Percentiles rank a stretch among this genome's conserved stretches.
Conservation (phyloP, 1,140 invertebrate species). For the Euura saliciscinereae region DNA sequence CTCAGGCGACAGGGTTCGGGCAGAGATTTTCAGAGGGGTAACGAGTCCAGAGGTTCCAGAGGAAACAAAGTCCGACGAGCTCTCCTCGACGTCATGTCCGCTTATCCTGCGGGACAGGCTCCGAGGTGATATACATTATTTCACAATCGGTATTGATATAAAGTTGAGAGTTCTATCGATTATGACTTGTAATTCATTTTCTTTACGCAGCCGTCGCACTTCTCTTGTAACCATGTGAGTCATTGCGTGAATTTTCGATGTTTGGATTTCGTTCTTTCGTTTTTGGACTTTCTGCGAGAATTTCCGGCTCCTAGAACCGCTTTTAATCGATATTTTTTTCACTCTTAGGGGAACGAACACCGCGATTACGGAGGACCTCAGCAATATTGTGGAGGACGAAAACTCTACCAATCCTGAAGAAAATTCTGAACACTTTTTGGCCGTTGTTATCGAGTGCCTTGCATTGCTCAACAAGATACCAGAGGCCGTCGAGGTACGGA, state of each 20-base stretch:
- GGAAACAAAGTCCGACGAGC: constrained; percentile 45
- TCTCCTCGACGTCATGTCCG: constrained; percentile 39
- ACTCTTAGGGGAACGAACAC: constrained; percentile 30
- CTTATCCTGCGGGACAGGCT: constrained; percentile 28
- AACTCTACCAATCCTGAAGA: constrained; percentile 69
- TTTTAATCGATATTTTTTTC: background rate
- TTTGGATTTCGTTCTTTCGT: background rate
- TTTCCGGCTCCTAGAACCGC: too few species aligned
- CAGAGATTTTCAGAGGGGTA: constrained; percentile 63
- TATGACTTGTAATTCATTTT: background rate
- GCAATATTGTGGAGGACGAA: constrained; percentile 67
- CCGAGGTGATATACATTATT: constrained; percentile 29
- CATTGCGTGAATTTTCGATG: background rate
- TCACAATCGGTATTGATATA: background rate
- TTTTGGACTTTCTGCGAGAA: background rate
- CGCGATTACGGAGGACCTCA: constrained; percentile 38
- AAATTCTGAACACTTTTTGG: constrained; percentile 75
- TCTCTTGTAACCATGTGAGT: constrained; percentile 8
- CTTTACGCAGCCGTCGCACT: constrained; percentile 4
- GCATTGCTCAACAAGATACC: constrained; percentile 84
- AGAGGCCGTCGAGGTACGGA: constrained; percentile 78
- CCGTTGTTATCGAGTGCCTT: constrained; percentile 85
- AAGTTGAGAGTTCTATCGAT: too few species aligned
- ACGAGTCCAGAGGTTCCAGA: constrained; percentile 59
- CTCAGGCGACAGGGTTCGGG: constrained; percentile 69